phyloP scores from a whole-genome alignment of 2,797 vertebrate species.

The Urophycis tenuis region DNA sequence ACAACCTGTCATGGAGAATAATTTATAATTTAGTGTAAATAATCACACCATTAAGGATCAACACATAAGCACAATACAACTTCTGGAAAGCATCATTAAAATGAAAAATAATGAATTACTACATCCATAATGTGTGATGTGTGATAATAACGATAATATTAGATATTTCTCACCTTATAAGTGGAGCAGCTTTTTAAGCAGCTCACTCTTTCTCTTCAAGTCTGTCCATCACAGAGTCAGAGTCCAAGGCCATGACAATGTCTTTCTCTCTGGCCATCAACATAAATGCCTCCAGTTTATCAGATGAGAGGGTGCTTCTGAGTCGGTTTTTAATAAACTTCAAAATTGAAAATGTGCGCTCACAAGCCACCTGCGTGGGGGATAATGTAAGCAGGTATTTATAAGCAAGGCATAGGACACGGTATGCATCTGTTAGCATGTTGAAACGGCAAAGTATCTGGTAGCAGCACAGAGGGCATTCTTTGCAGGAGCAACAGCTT shows the following conservation, averaged over 20 bases:
- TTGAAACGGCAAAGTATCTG: slow-evolving; percentile 16
- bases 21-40: no score
- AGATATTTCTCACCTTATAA: no score
- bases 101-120: no score
- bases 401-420: no score
- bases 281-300: slow-evolving; percentile 12
- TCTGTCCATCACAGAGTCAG: slow-evolving; percentile 5
- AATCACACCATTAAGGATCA: no score
- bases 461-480: slow-evolving; percentile 22
- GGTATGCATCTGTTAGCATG: slow-evolving; percentile 22
- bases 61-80: no score
- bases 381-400: slow-evolving; percentile 19
- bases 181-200: background rate
- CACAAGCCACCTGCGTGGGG: slow-evolving; percentile 16
- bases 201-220: background rate
- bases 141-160: no score
- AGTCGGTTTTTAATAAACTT: slow-evolving; percentile 3
- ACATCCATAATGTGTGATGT: no score
- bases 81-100: no score
- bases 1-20: no score
- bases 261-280: slow-evolving; percentile 14
- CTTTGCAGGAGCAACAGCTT: slow-evolving; percentile 28
- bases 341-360: slow-evolving; percentile 2
- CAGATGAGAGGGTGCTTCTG: slow-evolving; percentile 2
- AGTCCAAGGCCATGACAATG: background rate